Conservation (phyloP, 2,797 vertebrate genomes). For the Chaetophractus vellerosus region DNA sequence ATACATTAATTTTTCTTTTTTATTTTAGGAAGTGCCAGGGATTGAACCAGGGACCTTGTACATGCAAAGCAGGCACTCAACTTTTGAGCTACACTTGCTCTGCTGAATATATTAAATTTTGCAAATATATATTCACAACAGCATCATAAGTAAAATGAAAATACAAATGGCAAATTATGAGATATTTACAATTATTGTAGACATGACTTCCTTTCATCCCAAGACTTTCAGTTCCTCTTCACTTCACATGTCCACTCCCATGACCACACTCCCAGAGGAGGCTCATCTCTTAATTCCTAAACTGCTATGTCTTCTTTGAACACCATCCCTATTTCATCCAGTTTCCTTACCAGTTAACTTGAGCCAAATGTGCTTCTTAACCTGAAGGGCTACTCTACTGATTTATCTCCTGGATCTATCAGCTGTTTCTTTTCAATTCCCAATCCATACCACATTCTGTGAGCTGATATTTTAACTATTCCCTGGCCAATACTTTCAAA, state of each 20-base stretch:
- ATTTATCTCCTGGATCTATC: neutral
- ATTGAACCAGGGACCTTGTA: too few relatives aligned
- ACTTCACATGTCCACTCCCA: too few relatives aligned
- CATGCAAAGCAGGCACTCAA: too few relatives aligned
- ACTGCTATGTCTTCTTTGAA: too few relatives aligned
- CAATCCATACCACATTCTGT: neutral
- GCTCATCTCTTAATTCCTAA: too few relatives aligned
- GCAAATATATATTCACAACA: neutral
- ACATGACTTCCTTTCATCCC: neutral
- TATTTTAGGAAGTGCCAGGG: too few relatives aligned
- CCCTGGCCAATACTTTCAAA: neutral
- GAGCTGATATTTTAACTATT: neutral
- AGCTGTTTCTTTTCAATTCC: neutral
- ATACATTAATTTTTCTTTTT: too few relatives aligned
- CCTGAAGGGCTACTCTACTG: neutral
- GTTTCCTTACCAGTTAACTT: fast-evolving
- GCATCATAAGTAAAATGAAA: neutral
- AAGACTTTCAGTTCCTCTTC: neutral
- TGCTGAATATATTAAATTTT: neutral
- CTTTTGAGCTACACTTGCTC: too few relatives aligned
- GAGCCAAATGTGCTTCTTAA: neutral
- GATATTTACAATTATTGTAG: neutral
- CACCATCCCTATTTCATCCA: fast-evolving
- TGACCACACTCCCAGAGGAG: neutral
- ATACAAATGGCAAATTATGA: neutral